phyloP scores from a whole-genome alignment of 2,797 vertebrate species.

The Lepidocolaptes lacrymiger region DNA sequence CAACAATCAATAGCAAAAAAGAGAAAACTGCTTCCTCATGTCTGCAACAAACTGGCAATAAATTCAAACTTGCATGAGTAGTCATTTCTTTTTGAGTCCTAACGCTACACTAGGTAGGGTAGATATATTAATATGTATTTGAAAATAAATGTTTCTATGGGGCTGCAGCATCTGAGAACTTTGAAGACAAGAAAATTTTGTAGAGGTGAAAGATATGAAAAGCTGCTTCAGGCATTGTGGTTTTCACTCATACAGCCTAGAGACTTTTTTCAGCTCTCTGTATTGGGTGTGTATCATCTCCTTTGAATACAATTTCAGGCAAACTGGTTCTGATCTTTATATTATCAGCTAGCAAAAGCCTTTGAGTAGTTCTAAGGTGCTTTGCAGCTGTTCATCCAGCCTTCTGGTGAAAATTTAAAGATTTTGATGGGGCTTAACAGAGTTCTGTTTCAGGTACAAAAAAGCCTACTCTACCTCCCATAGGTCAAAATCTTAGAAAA shows the following conservation, averaged over 20 bases:
- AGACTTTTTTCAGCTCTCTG: conserved; percentile 8
- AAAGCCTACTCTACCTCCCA: background rate
- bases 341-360: background rate
- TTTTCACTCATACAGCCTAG: background rate
- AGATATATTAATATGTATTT: conserved; percentile 1
- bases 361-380: background rate
- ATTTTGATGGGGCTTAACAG: background rate
- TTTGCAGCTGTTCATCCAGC: background rate
- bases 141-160: conserved; percentile 1
- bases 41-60: background rate
- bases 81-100: background rate
- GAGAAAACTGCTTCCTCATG: background rate
- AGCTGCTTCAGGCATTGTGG: conserved; percentile 13
- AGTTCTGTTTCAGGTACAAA: background rate
- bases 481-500: background rate
- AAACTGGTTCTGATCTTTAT: conserved; percentile 20
- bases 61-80: background rate
- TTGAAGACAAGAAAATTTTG: background rate
- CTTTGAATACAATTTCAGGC: conserved; percentile 9
- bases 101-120: background rate
- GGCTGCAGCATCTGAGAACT: background rate
- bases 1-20: background rate
- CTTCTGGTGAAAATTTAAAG: background rate
- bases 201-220: conserved; percentile 24
- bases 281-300: conserved; percentile 29